These are phyloP conservation scores for Pseudomugil tenellus DNA, from an alignment of 2,797 vertebrate species.

Conservation along the genomic window DNA sequence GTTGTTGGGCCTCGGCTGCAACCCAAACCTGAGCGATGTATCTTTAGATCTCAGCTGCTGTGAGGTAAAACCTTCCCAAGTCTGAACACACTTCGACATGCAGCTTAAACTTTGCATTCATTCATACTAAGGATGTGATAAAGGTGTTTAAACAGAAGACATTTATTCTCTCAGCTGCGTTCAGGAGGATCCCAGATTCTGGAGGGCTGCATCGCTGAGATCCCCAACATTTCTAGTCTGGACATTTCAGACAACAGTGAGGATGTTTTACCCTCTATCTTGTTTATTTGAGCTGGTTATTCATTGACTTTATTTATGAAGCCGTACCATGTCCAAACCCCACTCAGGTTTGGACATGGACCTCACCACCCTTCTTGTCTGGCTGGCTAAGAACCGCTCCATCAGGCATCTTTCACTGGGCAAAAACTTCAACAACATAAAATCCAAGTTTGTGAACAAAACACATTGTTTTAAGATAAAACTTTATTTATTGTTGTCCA, in stretches of 20 bases:
- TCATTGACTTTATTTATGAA: accelerated
- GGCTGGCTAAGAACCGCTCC: slow-evolving; percentile 97
- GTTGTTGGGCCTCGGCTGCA: slow-evolving; percentile 93
- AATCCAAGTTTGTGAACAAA: slow-evolving; percentile 88
- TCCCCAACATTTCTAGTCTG: slow-evolving; percentile 94
- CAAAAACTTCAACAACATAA: slow-evolving; percentile 99
- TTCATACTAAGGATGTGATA: background rate
- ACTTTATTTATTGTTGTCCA: accelerated
- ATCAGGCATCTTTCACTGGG: slow-evolving; percentile 93
- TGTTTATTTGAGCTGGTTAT: background rate
- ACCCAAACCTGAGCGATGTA: slow-evolving; percentile 92
- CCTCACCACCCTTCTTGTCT: slow-evolving; percentile 92
- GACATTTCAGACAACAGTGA: slow-evolving; percentile 97
- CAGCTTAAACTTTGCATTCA: background rate
- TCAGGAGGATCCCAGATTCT: slow-evolving; percentile 94
- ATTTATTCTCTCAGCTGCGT: slow-evolving; percentile 83
- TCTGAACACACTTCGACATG: background rate
- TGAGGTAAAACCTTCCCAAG: slow-evolving; percentile 84
- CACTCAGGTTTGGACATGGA: slow-evolving; percentile 92
- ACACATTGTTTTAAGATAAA: background rate
- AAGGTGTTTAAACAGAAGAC: background rate
- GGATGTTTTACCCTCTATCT: background rate
- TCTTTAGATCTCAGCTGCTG: slow-evolving; percentile 95
- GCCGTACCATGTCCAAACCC: no score
- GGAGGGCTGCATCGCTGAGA: slow-evolving; percentile 96